Evolutionary conservation across 23 tunicate genomes (phyloP).

Genomic region (Ascidia mentula): DNA sequence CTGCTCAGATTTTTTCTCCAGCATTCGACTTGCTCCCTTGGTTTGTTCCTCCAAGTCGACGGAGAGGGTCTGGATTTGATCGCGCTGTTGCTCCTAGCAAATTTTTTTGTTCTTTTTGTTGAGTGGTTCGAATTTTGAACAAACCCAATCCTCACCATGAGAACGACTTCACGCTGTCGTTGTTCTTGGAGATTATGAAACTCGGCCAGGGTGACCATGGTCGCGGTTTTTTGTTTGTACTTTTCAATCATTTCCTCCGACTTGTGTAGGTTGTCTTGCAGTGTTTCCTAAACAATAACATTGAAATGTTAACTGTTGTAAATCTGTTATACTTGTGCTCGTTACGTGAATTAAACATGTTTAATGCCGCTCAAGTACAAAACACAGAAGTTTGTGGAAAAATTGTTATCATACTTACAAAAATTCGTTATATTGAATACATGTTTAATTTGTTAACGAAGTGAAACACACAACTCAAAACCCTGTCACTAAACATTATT

Average conservation of each 20-base stretch:
- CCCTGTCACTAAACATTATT: no score
- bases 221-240: conserved; percentile 35
- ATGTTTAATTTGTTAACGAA: no score
- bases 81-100: conserved; percentile 53
- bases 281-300: conserved; percentile 33
- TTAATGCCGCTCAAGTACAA: no score
- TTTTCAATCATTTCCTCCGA: conserved; percentile 45
- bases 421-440: no score
- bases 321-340: no score
- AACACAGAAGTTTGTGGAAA: no score
- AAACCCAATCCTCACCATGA: conserved; percentile 55
- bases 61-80: conserved; percentile 42
- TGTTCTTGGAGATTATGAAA: conserved; percentile 51
- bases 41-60: conserved; percentile 65
- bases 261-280: conserved; percentile 13
- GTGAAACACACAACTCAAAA: no score
- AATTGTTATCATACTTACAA: no score
- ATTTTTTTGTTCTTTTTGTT: no score
- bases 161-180: conserved; percentile 41
- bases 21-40: conserved; percentile 40
- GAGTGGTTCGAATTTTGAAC: no score
- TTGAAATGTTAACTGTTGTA: no score
- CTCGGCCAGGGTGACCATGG: conserved; percentile 60
- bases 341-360: no score
- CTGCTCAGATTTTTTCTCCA: conserved; percentile 57